Base-by-base conservation (phyloP, 2,797 vertebrate genomes). In the Corythornis leucogaster region DNA sequence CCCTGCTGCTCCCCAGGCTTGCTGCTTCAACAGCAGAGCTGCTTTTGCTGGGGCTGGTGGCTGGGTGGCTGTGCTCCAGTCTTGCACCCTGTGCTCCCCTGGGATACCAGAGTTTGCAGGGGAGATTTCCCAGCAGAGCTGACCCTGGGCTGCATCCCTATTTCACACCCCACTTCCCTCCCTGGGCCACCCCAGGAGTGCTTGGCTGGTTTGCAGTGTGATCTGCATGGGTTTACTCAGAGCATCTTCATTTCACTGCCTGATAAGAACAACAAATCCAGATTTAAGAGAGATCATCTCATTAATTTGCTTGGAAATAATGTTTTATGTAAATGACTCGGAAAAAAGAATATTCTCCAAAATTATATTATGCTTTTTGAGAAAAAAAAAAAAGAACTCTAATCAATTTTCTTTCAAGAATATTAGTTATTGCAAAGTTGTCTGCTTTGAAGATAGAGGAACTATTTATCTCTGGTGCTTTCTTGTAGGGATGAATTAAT, bases 401-500 rank as follows among this genome's bases (percentile, higher is more conserved):
- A 78, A 75, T 54, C 26, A 15, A 33, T 85, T 87, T 86, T 87
- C 87, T 94, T 96, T 95, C 75, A 95, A 95, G 85, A 91, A 80
- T 84, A 90, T 86, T 81, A 85, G 35, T 75, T 90, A 90, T 26
- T 80, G 48, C 61, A 80, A 94, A 75, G 33, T 91, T 91, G 18
- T 38, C 61, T 31, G 76, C 79, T 97, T 94, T 96, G 95, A 94
- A 95, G 94, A 95, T 20, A 82, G 55, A 86, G 38, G 61, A 92
- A 66, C 26, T 70, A 67, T 89, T 97, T 94, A 95, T 97, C 85
- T 96, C 66, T 38, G 31, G 63, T 73, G 38, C 84, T 93, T 97
- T 78, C 77, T 87, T 90, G 51, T 70, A 80, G 84, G 89, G 66
- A 96, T 93, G 20, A 96, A 95, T 94, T 91, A 70, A 90, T 94